phyloP scores from a whole-genome alignment of 2,113 vertebrate genomes.

The Pandion haliaetus region DNA sequence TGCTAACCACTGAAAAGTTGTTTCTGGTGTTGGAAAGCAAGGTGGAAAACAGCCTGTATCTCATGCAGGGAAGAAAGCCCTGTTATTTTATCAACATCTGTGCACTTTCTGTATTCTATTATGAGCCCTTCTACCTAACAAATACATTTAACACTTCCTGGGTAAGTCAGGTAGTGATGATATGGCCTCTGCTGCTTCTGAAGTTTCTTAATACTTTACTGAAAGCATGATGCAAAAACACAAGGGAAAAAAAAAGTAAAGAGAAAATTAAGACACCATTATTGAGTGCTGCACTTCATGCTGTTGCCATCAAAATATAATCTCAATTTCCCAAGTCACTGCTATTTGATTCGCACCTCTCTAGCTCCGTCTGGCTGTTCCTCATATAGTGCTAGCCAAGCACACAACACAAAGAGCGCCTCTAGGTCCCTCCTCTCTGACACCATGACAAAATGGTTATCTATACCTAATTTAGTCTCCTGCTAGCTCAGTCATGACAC shows the following conservation, averaged over 20 bases:
- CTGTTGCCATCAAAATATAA: not conserved
- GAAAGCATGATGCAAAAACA: not conserved
- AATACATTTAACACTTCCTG: not conserved
- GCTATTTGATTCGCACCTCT: not conserved
- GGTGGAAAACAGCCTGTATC: not conserved
- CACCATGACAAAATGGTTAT: not conserved
- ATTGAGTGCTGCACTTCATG: not conserved
- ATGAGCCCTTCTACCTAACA: not conserved
- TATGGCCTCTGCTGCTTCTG: not conserved
- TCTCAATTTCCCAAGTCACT: not conserved
- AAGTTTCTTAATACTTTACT: not conserved
- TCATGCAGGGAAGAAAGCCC: not conserved
- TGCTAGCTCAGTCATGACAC: not conserved
- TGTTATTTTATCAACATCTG: not conserved
- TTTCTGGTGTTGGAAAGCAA: not conserved
- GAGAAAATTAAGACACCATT: not conserved
- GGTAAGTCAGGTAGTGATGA: not conserved
- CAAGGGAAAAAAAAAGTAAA: accelerated
- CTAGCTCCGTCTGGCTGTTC: not conserved
- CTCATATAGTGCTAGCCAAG: not conserved
- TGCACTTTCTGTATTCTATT: not conserved
- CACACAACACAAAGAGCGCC: not conserved
- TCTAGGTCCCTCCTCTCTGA: not conserved
- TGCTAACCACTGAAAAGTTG: not conserved
- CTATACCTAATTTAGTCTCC: not conserved